These are phyloP conservation scores for Erpobdella octoculata DNA, from an alignment of 2,888 invertebrate genomes.

Conservation along the genomic window DNA sequence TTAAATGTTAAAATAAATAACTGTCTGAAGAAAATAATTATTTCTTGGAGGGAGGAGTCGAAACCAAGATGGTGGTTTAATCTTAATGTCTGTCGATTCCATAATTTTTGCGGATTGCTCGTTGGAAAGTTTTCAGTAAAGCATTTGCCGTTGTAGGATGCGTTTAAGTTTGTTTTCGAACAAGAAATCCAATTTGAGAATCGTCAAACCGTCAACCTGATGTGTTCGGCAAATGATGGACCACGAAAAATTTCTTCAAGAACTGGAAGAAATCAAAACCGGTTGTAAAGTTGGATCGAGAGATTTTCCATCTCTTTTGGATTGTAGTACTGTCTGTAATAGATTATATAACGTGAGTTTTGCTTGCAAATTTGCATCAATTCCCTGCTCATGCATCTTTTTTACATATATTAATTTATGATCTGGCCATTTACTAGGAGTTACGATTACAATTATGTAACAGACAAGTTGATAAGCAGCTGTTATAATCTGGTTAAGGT, in stretches of 20 bases:
- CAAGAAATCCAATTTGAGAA: background rate
- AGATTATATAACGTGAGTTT: conserved; percentile 25
- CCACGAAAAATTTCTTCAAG: conserved; percentile 27
- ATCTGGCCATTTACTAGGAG: no score
- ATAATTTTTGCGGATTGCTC: conserved; percentile 7
- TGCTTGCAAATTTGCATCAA: background rate
- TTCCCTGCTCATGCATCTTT: background rate
- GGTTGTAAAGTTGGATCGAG: conserved; percentile 2
- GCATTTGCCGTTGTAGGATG: background rate
- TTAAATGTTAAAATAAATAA: no score
- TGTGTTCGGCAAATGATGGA: conserved; percentile 24
- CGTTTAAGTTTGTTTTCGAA: background rate
- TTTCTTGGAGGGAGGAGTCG: background rate
- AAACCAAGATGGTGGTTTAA: conserved; percentile 17
- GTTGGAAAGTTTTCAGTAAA: conserved; percentile 4
- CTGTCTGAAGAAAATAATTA: conserved; percentile 14
- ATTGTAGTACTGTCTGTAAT: conserved; percentile 23
- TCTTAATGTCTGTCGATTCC: conserved; percentile 6
- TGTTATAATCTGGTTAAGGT: no score
- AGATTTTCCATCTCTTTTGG: background rate
- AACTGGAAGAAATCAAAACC: conserved; percentile 28
- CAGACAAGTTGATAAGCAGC: no score
- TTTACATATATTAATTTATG: no score
- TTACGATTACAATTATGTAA: no score
- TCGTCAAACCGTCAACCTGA: background rate